Evolutionary conservation across 2,113 vertebrate species (phyloP).

Genomic region (Lutjanus erythropterus): DNA sequence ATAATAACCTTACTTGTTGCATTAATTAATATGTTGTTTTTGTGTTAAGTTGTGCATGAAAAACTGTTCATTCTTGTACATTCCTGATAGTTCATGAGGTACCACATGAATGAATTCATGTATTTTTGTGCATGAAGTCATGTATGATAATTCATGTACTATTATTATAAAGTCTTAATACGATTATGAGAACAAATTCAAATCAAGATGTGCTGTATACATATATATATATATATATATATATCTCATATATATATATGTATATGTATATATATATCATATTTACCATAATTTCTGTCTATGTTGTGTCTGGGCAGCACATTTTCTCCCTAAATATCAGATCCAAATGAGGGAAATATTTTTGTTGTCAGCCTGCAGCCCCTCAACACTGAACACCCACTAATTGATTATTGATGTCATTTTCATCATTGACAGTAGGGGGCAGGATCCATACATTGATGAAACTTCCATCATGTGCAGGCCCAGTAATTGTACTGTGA

Average conservation of each 20-base stretch:
- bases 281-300: neutral
- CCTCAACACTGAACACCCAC: conserved; percentile 37
- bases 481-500: conserved; percentile 63
- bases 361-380: conserved; percentile 25
- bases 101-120: too few relatives aligned
- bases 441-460: conserved; percentile 83
- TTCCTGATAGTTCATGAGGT: too few relatives aligned
- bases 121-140: too few relatives aligned
- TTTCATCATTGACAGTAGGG: conserved; percentile 81
- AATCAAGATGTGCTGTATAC: neutral
- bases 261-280: neutral
- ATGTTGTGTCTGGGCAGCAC: neutral
- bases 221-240: neutral
- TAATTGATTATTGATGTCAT: conserved; percentile 83
- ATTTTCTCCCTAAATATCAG: neutral
- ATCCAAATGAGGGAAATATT: conserved; percentile 21
- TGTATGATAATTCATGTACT: too few relatives aligned
- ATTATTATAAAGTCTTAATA: neutral
- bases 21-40: too few relatives aligned
- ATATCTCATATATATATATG: neutral
- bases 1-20: too few relatives aligned
- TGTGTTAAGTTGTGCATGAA: too few relatives aligned
- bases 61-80: too few relatives aligned
- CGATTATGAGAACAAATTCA: neutral
- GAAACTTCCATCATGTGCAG: conserved; percentile 59